These are phyloP conservation scores for Drosophila ohnishii DNA, from an alignment of 1,140 invertebrate genomes.

Conservation along the genomic window DNA sequence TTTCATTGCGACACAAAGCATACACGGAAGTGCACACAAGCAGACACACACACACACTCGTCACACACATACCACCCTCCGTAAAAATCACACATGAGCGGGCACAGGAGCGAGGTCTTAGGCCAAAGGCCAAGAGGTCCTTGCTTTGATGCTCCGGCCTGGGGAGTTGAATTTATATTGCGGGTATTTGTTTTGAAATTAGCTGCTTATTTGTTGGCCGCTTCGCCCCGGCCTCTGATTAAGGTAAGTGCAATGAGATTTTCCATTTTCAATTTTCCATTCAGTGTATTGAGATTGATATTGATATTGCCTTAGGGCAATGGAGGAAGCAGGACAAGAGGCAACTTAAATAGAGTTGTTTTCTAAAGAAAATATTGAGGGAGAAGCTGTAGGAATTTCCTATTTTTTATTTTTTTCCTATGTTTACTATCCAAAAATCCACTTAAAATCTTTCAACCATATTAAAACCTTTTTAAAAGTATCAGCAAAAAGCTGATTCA, in stretches of 20 bases:
- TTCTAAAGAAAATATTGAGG: constrained; percentile 6
- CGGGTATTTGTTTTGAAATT: constrained; percentile 60
- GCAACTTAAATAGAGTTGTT: constrained; percentile 18
- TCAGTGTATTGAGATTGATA: constrained; percentile 27
- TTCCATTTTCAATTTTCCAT: constrained; percentile 29
- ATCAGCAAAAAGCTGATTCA: no score
- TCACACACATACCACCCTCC: constrained; percentile 14
- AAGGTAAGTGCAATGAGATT: constrained; percentile 40
- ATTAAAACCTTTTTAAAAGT: neutral
- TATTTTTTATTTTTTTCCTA: neutral
- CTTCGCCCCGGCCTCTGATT: constrained; percentile 33
- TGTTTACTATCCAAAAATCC: neutral
- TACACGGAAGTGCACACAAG: constrained; percentile 63
- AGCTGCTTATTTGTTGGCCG: constrained; percentile 54
- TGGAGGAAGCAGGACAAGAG: neutral
- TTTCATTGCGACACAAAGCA: constrained; percentile 69
- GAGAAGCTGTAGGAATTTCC: neutral
- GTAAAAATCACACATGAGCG: constrained; percentile 40
- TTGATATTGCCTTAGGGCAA: constrained; percentile 25
- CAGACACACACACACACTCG: constrained; percentile 18
- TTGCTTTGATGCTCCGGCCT: constrained; percentile 46
- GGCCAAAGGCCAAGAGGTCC: constrained; percentile 49
- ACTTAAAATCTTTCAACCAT: neutral
- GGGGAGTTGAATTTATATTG: constrained; percentile 47
- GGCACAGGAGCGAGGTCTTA: constrained; percentile 36